Conservation (phyloP, 2,797 vertebrate genomes). For the Cichlasoma orientale region DNA sequence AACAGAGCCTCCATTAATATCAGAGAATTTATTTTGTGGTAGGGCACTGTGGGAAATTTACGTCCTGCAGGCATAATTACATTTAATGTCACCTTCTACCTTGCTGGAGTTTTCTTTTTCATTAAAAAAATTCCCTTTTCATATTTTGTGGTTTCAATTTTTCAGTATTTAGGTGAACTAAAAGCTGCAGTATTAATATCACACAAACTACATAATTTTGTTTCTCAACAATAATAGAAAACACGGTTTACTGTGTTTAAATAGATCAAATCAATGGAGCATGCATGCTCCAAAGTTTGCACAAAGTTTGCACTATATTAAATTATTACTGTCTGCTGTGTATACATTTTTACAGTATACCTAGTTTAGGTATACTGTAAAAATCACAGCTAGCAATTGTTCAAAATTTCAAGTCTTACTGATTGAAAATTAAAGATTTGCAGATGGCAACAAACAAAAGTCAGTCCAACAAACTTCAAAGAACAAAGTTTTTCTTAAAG, state of each 20-base stretch:
- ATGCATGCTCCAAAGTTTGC: neutral
- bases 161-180: neutral
- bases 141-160: slow-evolving; percentile 38
- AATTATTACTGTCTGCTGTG: neutral
- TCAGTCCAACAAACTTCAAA: no score
- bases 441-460: no score
- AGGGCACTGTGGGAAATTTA: slow-evolving; percentile 20
- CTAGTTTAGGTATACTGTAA: neutral
- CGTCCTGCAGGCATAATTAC: slow-evolving; percentile 33
- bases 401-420: no score
- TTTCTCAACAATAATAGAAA: neutral
- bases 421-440: no score
- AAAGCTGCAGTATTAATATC: slow-evolving; percentile 6
- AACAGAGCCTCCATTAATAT: slow-evolving; percentile 53
- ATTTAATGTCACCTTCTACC: slow-evolving; percentile 40
- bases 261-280: neutral
- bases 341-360: no score
- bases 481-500: neutral
- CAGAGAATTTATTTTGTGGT: slow-evolving; percentile 19
- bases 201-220: neutral
- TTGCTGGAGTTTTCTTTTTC: slow-evolving; percentile 1
- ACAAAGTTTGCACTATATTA: neutral
- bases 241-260: neutral
- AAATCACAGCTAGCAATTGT: neutral
- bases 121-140: slow-evolving; percentile 20